phyloP scores from a whole-genome alignment of 2,113 vertebrate species.

The Crotalus tigris region DNA sequence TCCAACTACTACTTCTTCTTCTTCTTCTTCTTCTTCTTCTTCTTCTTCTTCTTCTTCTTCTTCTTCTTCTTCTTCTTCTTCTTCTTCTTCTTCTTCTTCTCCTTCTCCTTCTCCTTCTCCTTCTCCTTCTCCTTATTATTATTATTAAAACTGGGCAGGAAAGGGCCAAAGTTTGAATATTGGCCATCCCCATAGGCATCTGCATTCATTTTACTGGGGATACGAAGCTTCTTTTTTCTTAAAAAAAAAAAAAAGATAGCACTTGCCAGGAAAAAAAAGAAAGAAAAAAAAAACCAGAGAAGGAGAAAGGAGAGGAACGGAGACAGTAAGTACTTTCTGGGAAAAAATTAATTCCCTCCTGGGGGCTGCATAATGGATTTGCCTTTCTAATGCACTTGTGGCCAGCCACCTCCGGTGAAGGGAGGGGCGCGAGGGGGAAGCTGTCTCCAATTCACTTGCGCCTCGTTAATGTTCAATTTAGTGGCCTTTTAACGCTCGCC shows the following conservation, averaged over 20 bases:
- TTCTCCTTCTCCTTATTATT: too few species aligned
- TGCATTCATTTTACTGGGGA: neutral
- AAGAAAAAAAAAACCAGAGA: too few species aligned
- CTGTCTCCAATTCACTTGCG: conserved; percentile 64
- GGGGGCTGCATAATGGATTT: conserved; percentile 66
- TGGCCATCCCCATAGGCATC: neutral
- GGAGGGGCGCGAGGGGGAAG: conserved; percentile 30
- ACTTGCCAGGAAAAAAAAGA: neutral
- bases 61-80: too few species aligned
- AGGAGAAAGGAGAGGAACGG: conserved; percentile 23
- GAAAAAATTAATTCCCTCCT: conserved; percentile 67
- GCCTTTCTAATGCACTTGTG: conserved; percentile 67
- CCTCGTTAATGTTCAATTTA: conserved; percentile 77
- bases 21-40: too few species aligned
- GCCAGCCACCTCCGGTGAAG: conserved; percentile 47
- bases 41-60: too few species aligned
- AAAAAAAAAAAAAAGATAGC: neutral
- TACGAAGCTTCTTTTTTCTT: neutral
- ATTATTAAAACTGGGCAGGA: neutral
- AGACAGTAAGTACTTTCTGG: conserved; percentile 63
- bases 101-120: too few species aligned
- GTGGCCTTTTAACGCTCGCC: conserved; percentile 72
- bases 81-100: too few species aligned
- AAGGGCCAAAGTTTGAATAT: too few species aligned
- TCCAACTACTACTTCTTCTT: too few species aligned